phyloP scores from a whole-genome alignment of 2,113 vertebrate species.

The Dromaius novaehollandiae region DNA sequence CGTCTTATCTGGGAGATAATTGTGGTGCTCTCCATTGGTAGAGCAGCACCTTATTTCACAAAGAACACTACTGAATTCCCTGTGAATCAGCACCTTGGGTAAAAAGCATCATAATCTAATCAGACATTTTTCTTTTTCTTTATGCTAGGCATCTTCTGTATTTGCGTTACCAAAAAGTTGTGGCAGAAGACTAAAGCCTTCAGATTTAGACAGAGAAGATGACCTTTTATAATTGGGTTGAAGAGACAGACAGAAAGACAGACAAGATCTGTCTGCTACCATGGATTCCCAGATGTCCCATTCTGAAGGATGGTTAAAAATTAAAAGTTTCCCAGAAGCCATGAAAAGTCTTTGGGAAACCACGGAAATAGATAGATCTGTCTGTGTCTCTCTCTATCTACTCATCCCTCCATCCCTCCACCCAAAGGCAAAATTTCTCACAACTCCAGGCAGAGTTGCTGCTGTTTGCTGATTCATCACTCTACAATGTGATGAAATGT shows the following conservation, averaged over 20 bases:
- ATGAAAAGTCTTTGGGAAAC: not conserved
- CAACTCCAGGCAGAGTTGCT: not conserved
- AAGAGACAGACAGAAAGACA: not conserved
- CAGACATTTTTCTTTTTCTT: not conserved
- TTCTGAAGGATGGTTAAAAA: not conserved
- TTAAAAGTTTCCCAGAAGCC: not conserved
- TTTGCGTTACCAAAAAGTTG: not conserved
- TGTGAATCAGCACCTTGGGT: not conserved
- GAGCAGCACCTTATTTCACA: not conserved
- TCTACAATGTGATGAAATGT: not conserved
- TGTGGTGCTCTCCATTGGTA: not conserved
- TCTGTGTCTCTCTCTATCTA: not conserved
- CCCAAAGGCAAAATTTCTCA: not conserved
- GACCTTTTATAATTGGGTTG: not conserved
- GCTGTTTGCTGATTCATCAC: not conserved
- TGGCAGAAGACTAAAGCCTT: not conserved
- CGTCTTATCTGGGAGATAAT: not conserved
- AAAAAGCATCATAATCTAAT: not conserved
- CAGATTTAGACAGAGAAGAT: not conserved
- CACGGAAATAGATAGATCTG: not conserved
- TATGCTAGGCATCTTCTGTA: not conserved
- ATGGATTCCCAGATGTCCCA: rapidly evolving
- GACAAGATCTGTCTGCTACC: not conserved
- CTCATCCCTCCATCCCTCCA: not conserved
- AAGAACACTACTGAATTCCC: not conserved